Base-by-base conservation (phyloP, 92 coral and sea anemone species). In the Epizoanthus rinbou region DNA sequence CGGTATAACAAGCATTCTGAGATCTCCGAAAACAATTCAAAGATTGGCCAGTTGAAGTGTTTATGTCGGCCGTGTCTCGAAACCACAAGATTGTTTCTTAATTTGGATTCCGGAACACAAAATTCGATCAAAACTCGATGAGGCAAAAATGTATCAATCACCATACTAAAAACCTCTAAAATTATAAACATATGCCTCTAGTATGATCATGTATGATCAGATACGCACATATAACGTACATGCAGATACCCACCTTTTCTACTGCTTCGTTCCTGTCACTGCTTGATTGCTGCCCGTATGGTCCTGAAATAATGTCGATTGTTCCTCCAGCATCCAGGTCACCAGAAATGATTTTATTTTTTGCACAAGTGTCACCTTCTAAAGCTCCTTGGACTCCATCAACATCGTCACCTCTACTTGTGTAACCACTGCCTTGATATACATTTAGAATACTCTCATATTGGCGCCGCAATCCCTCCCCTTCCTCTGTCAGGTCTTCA, bases 401-500 rank as follows among this genome's bases (percentile, higher is more conserved):
- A 41, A 14, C 21, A 35, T 62, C 65, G 9, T 22, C 66, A 18
- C 64, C 33, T 57, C 5, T 37, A 16, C 45, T n/a, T 19, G 63
- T 62, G 39, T 47, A 11, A 63, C 57, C 70, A 62, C 41, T 41
- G 13, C 23, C 70, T 17, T 47, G 39, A 41, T 41, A 15, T 37
- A 67, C 80, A 68, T 85, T 86, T 57, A 95, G 84, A 59, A 93
- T 65, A 2, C 79, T 80, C 57, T 91, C 90, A 83, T 93, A 95
- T 3, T 86, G 70, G 14, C 72, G 86, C 47, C 98, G 84, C 35
- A 91, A 45, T 19, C 73, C 81, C 52, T 95, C 98, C 31, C 91
- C 91, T 23, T 88, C 89, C 33, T 93, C 97, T 72, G 93, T 84
- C 35, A 95, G 86, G 2, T 80, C 88, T 68, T 93, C 98, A 25